Evolutionary conservation across 2,797 vertebrate genomes (phyloP).

Genomic region (Glyptemys insculpta): DNA sequence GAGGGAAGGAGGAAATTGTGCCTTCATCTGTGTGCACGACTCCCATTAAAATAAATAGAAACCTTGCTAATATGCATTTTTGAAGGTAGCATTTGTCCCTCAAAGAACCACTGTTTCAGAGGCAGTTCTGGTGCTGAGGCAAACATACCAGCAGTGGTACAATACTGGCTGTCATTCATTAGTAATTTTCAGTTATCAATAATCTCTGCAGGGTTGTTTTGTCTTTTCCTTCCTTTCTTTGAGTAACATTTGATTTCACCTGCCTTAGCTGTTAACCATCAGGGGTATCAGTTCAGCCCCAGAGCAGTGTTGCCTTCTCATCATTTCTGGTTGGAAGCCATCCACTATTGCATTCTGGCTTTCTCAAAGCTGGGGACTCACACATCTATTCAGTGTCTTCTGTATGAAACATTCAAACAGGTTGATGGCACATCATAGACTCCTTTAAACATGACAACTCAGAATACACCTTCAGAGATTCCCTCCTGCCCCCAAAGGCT

Average conservation of each 20-base stretch:
- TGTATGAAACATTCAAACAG: neutral
- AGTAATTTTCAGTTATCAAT: neutral
- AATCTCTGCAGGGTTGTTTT: neutral
- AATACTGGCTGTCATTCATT: neutral
- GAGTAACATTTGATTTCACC: neutral
- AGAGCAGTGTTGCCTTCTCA: neutral
- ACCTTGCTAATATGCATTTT: rapidly evolving
- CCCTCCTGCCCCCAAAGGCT: neutral
- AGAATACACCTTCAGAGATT: neutral
- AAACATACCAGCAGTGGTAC: neutral
- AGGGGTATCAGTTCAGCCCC: neutral
- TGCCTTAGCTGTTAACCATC: neutral
- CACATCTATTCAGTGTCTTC: neutral
- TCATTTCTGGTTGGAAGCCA: neutral
- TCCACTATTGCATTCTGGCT: neutral
- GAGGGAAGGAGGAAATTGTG: neutral
- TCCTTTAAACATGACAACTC: neutral
- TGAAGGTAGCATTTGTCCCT: neutral
- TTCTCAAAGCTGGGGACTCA: neutral
- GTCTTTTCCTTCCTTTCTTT: neutral
- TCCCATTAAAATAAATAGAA: neutral
- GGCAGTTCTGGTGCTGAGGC: neutral
- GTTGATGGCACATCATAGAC: neutral
- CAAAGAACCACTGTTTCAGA: neutral
- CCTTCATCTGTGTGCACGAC: rapidly evolving